phyloP scores from a whole-genome alignment of 2,797 vertebrate genomes.

The Phataginus tricuspis region DNA sequence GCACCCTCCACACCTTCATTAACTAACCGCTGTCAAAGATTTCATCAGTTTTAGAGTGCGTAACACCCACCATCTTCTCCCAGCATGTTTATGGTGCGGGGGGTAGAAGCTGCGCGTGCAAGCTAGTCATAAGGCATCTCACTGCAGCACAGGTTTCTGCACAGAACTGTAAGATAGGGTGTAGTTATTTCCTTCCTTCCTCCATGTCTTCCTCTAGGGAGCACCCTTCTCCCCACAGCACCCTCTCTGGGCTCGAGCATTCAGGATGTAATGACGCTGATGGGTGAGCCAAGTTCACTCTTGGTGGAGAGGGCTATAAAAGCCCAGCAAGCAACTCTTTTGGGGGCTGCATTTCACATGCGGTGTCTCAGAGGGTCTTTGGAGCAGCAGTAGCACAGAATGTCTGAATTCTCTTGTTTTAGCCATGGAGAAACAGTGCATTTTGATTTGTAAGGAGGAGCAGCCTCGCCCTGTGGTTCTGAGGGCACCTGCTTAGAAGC shows the following conservation, averaged over 20 bases:
- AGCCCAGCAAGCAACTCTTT: not conserved
- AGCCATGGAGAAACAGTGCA: not conserved
- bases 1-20: not conserved
- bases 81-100: accelerated
- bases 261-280: not conserved
- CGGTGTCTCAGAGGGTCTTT: not conserved
- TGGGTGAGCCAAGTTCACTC: not conserved
- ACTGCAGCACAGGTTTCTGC: not conserved
- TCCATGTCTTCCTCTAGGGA: not conserved
- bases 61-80: not conserved
- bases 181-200: not conserved
- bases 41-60: not conserved
- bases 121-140: not conserved
- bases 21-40: not conserved
- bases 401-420: not conserved
- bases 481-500: not conserved
- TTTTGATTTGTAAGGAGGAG: not conserved
- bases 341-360: not conserved
- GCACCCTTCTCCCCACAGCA: not conserved
- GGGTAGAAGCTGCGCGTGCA: not conserved
- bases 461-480: no score
- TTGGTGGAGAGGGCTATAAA: not conserved
- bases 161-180: not conserved
- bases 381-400: not conserved
- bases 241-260: no score